Evolutionary conservation across 2,888 invertebrate species (phyloP).

Genomic region (Ecliptopera silaceata): DNA sequence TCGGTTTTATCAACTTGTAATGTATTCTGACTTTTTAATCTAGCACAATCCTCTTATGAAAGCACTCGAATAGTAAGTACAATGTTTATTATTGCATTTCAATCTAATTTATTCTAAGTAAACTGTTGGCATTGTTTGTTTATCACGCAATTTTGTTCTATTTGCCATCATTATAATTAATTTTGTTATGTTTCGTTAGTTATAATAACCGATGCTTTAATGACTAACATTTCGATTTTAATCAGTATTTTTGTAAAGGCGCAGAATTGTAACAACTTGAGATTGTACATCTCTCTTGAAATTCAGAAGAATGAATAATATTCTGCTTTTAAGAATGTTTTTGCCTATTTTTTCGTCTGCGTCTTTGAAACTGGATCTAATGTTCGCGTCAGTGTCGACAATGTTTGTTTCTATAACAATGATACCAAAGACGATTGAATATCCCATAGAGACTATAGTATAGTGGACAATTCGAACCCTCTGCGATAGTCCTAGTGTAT

Average conservation of each 20-base stretch:
- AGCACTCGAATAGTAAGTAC: slow-evolving; percentile 35
- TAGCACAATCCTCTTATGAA: slow-evolving; percentile 32
- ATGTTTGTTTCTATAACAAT: slow-evolving; percentile 72
- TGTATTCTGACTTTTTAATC: slow-evolving; percentile 23
- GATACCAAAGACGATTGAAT: slow-evolving; percentile 83
- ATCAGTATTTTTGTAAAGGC: slow-evolving; percentile 68
- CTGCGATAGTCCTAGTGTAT: slow-evolving; percentile 61
- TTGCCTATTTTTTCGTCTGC: not conserved
- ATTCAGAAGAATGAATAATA: not conserved
- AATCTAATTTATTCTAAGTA: slow-evolving; percentile 34
- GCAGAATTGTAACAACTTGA: slow-evolving; percentile 6
- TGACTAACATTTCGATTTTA: slow-evolving; percentile 65
- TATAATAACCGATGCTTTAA: slow-evolving; percentile 75
- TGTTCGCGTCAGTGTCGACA: slow-evolving; percentile 60
- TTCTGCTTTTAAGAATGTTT: not conserved
- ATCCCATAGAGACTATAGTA: slow-evolving; percentile 72
- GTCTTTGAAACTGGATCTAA: slow-evolving; percentile 23
- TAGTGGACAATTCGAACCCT: slow-evolving; percentile 50
- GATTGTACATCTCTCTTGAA: too few relatives aligned
- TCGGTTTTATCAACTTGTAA: slow-evolving; percentile 7
- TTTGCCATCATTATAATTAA: slow-evolving; percentile 60
- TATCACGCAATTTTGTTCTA: slow-evolving; percentile 48
- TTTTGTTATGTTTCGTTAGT: slow-evolving; percentile 74
- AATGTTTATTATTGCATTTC: slow-evolving; percentile 39
- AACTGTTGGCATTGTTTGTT: slow-evolving; percentile 37